A percentile compares a stretch with the other conserved stretches of the same genome.
These are phyloP conservation scores for Schizaphis graminum DNA, from an alignment of 2,888 invertebrate genomes.

Conservation along the genomic window DNA sequence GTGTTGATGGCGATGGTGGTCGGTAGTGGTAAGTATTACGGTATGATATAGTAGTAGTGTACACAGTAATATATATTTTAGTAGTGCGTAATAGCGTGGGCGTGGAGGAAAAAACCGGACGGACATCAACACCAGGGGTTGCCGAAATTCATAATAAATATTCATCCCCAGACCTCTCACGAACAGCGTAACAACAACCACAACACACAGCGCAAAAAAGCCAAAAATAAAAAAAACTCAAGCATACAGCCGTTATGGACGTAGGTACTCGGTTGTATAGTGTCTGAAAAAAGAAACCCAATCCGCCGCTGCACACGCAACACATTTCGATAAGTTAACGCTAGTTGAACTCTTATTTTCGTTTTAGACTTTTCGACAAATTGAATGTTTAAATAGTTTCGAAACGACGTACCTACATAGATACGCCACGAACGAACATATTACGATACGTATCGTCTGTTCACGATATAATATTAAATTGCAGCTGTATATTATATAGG, in stretches of 20 bases:
- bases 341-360: not conserved
- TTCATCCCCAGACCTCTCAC: conserved; percentile 33
- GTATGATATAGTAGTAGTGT: not conserved
- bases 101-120: not conserved
- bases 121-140: conserved; percentile 31
- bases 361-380: conserved; percentile 25
- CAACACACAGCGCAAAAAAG: not conserved
- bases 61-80: not conserved
- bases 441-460: not conserved
- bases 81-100: not conserved
- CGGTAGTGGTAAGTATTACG: not conserved
- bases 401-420: not conserved
- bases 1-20: not conserved
- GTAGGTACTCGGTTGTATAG: not conserved
- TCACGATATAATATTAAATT: not conserved
- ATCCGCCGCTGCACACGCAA: not conserved
- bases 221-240: not conserved
- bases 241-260: not conserved
- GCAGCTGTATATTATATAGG: not conserved
- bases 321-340: not conserved
- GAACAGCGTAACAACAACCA: not conserved
- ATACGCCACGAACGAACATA: not conserved
- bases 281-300: not conserved
- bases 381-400: conserved; percentile 1
- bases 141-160: conserved; percentile 50